phyloP scores from a whole-genome alignment of 37 sponge, comb jelly and placozoan species.

The Petrosia ficiformis region DNA sequence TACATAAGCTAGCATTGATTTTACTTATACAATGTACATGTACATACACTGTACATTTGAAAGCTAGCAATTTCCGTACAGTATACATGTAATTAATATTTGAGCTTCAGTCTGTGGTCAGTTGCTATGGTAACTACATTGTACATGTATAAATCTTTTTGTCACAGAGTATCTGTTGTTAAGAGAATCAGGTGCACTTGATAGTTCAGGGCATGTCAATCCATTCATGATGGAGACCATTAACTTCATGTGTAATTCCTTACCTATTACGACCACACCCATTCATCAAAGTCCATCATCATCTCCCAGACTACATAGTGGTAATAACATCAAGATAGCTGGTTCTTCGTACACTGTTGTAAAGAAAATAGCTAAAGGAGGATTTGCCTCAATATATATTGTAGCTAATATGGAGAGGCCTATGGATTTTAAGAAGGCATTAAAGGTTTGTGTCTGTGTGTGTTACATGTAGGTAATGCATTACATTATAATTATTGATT shows the following conservation, averaged over 20 bases:
- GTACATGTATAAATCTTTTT: neutral
- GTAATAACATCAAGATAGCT: neutral
- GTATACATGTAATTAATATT: too few relatives aligned
- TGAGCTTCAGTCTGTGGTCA: too few relatives aligned
- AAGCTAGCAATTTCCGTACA: too few relatives aligned
- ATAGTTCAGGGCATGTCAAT: constrained; percentile 2
- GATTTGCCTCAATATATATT: constrained; percentile 23
- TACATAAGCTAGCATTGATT: neutral
- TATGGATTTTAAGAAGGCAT: constrained; percentile 5
- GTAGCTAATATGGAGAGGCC: neutral
- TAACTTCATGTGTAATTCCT: constrained; percentile 33
- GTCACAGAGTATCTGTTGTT: neutral
- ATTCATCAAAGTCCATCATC: neutral
- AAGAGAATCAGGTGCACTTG: neutral
- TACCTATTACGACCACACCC: constrained; percentile 7
- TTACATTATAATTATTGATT: neutral
- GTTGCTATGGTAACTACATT: too few relatives aligned
- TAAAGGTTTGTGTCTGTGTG: neutral
- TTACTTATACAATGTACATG: neutral
- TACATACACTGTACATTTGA: too few relatives aligned
- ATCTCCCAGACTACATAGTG: neutral
- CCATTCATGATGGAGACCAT: constrained; percentile 36
- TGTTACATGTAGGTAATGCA: neutral
- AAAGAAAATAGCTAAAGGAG: constrained; percentile 27
- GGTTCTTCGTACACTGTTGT: neutral